Percentiles rank a stretch among this genome's conserved stretches.
Evolutionary conservation across 23 tunicate genomes (phyloP).

Genomic region (Trididemnum miniatum): DNA sequence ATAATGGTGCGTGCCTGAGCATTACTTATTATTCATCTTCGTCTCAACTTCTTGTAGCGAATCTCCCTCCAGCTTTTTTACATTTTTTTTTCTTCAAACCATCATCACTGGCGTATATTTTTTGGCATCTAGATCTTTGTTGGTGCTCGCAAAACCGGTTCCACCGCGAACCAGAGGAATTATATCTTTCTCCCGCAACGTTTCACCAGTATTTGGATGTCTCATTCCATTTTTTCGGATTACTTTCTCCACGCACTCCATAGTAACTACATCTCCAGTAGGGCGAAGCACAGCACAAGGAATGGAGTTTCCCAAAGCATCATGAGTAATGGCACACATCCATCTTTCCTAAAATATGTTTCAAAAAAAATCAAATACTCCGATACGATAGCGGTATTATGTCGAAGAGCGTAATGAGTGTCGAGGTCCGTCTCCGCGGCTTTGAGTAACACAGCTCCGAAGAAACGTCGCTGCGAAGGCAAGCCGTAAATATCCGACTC

Average conservation of each 20-base stretch:
- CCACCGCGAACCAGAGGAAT: slow-evolving; percentile 88
- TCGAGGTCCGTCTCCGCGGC: no score
- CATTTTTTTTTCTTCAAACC: slow-evolving; percentile 28
- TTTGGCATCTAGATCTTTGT: slow-evolving; percentile 76
- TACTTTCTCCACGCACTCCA: slow-evolving; percentile 84
- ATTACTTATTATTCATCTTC: no score
- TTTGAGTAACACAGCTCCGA: no score
- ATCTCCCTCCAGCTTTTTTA: no score
- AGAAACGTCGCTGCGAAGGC: no score
- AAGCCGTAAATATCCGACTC: no score
- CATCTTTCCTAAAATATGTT: slow-evolving; percentile 65
- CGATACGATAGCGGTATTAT: no score
- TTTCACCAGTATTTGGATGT: slow-evolving; percentile 76
- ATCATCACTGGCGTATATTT: slow-evolving; percentile 75
- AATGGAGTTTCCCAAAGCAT: slow-evolving; percentile 76
- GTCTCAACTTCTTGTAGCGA: no score
- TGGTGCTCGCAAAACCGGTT: slow-evolving; percentile 87
- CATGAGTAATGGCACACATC: slow-evolving; percentile 98
- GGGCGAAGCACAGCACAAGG: slow-evolving; percentile 78
- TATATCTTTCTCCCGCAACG: slow-evolving; percentile 68
- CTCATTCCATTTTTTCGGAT: slow-evolving; percentile 84
- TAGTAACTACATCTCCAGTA: slow-evolving; percentile 91
- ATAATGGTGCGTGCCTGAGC: no score
- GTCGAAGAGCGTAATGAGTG: no score
- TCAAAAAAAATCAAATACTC: no score